Evolutionary conservation across 2,113 vertebrate species (phyloP), one percentile per base, ranked within the genome.

Genomic region (Tachuris rubrigastra): DNA sequence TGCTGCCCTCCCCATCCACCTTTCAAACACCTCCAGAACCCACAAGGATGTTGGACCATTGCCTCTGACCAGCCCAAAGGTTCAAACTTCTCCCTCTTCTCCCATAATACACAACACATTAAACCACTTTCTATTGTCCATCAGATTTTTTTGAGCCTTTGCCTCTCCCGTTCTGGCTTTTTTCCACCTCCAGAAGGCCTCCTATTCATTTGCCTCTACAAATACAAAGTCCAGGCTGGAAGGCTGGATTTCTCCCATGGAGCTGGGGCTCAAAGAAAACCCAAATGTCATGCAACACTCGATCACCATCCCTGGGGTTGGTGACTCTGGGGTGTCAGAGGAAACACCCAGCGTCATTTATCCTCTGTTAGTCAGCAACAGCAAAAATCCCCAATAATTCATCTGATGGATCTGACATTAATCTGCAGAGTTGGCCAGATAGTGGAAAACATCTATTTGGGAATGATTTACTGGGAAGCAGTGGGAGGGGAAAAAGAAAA

Each of bases 111-210:
- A 16, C 56, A 55, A 63, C 42, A 39, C 6, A 87, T 76, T 55
- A 76, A 91, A 69, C 33, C 44, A 41, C 41, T 95, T 95, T 94
- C 77, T 89, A 37, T 79, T 79, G 87, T 82, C 93, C 81, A 35
- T 53, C 42, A 24, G 84, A 87, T 27, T 47, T 89, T 47, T 93
- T 76, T 39, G 62, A 89, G 77, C 60, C 41, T 82, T 84, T 67
- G 31, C 37, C 59, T 28, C 46, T 60, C 87, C 67, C 2, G 0
- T 62, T 78, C 89, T 96, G 94, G 87, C 87, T 85, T n/a, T 87
- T 76, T 28, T 93, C 77, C 93, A 85, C 69, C 44, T 79, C 73
- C 83, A 65, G 44, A 94, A 95, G 80, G 76, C 52, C 90, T 91
- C 71, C 77, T 68, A 79, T 96, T 94, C 78, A 53, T 89, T 74